Evolutionary conservation across 2,113 vertebrate species (phyloP).

Genomic region (Rutilus rutilus): DNA sequence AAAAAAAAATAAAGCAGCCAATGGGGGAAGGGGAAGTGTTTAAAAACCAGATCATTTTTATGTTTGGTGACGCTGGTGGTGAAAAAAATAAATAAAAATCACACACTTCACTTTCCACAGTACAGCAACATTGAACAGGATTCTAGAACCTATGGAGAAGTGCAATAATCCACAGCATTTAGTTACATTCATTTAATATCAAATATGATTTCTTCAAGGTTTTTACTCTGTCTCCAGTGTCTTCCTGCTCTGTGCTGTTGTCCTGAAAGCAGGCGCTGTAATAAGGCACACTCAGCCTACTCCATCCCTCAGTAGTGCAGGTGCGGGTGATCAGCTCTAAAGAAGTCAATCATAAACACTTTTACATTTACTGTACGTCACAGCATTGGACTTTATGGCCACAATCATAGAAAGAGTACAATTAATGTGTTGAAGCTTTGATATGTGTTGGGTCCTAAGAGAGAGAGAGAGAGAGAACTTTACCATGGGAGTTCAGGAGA

Average conservation of each 20-base stretch:
- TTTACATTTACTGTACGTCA: background rate
- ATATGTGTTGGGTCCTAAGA: background rate
- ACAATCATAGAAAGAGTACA: background rate
- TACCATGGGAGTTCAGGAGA: slow-evolving; percentile 63
- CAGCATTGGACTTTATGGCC: background rate
- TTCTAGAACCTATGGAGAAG: background rate
- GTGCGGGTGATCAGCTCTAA: slow-evolving; percentile 68
- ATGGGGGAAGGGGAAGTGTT: background rate
- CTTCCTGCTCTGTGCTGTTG: slow-evolving; percentile 47
- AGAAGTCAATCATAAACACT: background rate
- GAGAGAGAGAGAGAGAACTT: background rate
- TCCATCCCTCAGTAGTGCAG: slow-evolving; percentile 71
- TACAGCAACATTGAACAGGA: background rate
- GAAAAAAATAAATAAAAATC: background rate
- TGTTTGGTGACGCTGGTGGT: background rate
- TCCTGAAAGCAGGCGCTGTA: slow-evolving; percentile 64
- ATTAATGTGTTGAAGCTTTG: background rate
- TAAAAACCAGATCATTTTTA: background rate
- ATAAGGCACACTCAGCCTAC: slow-evolving; percentile 63
- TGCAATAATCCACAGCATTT: background rate
- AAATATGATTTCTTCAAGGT: background rate
- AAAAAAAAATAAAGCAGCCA: background rate
- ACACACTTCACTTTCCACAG: background rate
- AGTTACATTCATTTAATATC: background rate
- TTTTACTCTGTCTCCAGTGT: slow-evolving; percentile 57